Evolutionary conservation across 2,888 invertebrate species (phyloP), one percentile per base, ranked within the genome.

Genomic region (Synergus itoensis): DNA sequence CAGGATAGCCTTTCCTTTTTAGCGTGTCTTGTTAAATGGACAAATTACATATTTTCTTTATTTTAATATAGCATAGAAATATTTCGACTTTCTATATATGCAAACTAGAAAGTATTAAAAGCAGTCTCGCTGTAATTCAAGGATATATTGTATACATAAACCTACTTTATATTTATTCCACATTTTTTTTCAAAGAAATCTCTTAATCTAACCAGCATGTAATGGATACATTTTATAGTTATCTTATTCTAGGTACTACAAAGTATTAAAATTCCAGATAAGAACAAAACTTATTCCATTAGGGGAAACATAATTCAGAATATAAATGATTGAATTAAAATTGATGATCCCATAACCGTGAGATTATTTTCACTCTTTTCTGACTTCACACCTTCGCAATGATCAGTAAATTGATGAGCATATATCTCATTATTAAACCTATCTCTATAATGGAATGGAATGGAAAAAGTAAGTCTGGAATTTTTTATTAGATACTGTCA

Each of bases 311-410:
- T 65, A 65, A 65, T 65, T 65, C 12, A 18, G 40, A 65, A 65
- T 65, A 65, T 65, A 65, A 65, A 65, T 40, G 64, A n/a, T 65
- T 65, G 41, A 18, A 65, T 65, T 65, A 65, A 65, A 65, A 65
- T n/a, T 40, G 64, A 40, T 28, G 41, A 40, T 65, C 40, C 64
- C n/a, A 40, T 64, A 65, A 65, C 41, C n/a, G 4, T 41, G 41
- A 5, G 11, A 65, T 18, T 41, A 65, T 65, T 65, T 41, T 41
- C 64, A 65, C n/a, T 65, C n/a, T 8, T 65, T 65, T 65, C n/a
- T 65, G 64, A 65, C 64, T 65, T 65, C n/a, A 65, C 64, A 65
- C 64, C 64, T 65, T 40, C 41, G n/a, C 41, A 65, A 41, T 41
- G 3, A n/a, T 65, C 2, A 41, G 41, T 65, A 40, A 62, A 53